A percentile compares a stretch with the other conserved stretches of the same genome.
Evolutionary conservation across 23 tunicate genomes (phyloP).

Genomic region (Diplosoma virens): DNA sequence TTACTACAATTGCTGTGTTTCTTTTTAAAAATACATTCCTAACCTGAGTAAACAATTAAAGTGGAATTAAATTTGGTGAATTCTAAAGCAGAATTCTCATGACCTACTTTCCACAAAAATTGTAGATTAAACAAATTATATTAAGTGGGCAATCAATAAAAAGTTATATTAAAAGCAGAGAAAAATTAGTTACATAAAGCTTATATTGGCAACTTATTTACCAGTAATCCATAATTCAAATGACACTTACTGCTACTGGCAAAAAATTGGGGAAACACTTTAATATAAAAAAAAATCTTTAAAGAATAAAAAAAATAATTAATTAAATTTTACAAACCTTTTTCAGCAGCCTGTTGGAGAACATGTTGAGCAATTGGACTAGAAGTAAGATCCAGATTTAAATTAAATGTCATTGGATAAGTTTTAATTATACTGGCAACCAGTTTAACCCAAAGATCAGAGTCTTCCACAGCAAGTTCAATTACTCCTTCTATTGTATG

Average conservation of each 20-base stretch:
- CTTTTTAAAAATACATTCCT: no score
- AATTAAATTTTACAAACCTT: no score
- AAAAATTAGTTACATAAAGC: neutral
- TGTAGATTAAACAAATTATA: no score
- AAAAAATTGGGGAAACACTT: neutral
- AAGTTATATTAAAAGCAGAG: no score
- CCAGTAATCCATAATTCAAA: no score
- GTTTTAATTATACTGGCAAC: constrained; percentile 75
- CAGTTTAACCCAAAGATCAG: constrained; percentile 79
- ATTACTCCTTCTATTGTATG: constrained; percentile 85
- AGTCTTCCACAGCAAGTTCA: constrained; percentile 77
- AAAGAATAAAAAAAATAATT: neutral
- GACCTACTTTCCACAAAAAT: no score
- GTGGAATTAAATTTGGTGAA: no score
- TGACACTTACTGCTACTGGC: no score
- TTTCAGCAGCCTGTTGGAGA: constrained; percentile 58
- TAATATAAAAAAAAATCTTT: neutral
- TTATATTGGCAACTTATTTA: neutral
- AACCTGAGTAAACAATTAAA: no score
- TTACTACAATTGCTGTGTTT: no score
- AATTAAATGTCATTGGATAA: constrained; percentile 64
- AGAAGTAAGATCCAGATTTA: constrained; percentile 54
- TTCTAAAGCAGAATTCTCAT: no score
- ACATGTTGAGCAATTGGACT: constrained; percentile 84
- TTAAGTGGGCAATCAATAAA: no score